Base-by-base conservation (phyloP, 2,888 invertebrate genomes). In the Steinernema carpocapsae region DNA sequence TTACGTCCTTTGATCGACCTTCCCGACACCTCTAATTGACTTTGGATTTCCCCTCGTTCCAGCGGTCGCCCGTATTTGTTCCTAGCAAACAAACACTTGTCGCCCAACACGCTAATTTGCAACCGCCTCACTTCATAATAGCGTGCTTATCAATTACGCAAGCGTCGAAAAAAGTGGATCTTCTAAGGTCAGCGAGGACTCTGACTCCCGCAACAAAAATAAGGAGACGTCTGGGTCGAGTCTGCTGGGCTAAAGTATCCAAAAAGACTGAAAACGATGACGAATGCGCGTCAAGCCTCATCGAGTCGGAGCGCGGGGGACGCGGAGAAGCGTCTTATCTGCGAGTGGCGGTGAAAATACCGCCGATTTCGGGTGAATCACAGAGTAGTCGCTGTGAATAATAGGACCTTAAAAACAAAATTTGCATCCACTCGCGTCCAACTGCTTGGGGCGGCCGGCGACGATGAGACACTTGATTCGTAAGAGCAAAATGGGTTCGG, bases 81-180 rank as follows among this genome's bases (percentile, higher is more conserved):
- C 64, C 64, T 64, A 64, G 64, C 64, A 64, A 64, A 64, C 64
- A 64, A 64, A 64, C 64, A 64, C 64, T 64, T 64, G 32, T 32
- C 64, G 56, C 26, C 56, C 22, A 56, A 64, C 64, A 64, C 64
- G 32, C 64, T 29, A 64, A 64, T 64, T 64, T 64, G 64, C 64
- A 64, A 64, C 64, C 29, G 64, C 3, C 64, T 56, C 24, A 17
- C 22, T 14, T 22, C 56, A 56, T 22, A 56, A 56, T 56, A 29
- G 29, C 29, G 32, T 32, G 64, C 32, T 64, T 64, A 64, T 64
- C 64, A 64, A 64, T 64, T 64, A 64, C 17, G 64, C 64, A 64
- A 64, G 29, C 29, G 64, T 64, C 32, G 29, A 64, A 64, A 64
- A 64, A 64, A 32, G 64, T 32, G 64, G 24, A 29, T 29, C 64